Conservation (phyloP, 1,140 invertebrate species). For the Eriosoma lanigerum region DNA sequence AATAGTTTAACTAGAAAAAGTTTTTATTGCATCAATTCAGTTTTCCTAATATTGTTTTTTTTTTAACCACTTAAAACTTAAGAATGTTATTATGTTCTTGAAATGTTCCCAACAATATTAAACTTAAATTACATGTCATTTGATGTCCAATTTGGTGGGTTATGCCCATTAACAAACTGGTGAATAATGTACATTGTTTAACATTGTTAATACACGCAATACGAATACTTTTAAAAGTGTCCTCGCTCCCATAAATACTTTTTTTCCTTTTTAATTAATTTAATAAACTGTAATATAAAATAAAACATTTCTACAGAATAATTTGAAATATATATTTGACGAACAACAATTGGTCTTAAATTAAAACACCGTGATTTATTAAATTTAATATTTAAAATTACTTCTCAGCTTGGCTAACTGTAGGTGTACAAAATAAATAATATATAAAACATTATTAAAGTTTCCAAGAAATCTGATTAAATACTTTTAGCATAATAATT, state of each 20-base stretch:
- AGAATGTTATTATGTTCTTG: conserved; percentile 7
- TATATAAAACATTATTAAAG: too few relatives aligned
- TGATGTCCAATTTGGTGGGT: neutral
- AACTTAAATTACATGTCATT: conserved; percentile 13
- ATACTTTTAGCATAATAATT: too few relatives aligned
- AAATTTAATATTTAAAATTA: too few relatives aligned
- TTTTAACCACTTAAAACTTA: neutral
- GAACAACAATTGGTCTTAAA: too few relatives aligned
- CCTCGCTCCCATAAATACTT: neutral
- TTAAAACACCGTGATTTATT: too few relatives aligned
- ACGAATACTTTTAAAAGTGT: conserved; percentile 17
- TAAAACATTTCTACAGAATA: too few relatives aligned
- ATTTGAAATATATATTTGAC: too few relatives aligned
- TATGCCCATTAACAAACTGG: neutral
- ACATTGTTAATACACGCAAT: neutral
- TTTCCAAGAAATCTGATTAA: too few relatives aligned
- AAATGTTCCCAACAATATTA: conserved; percentile 9
- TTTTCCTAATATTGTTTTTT: neutral
- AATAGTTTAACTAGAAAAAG: neutral
- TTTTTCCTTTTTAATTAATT: neutral
- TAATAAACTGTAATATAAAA: too few relatives aligned
- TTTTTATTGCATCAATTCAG: neutral
- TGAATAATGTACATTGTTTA: conserved; percentile 12
- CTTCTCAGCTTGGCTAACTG: too few relatives aligned
- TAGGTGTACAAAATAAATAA: too few relatives aligned